These are phyloP conservation scores for Drosophila murphyi DNA, from an alignment of 1,140 invertebrate species.

Conservation along the genomic window DNA sequence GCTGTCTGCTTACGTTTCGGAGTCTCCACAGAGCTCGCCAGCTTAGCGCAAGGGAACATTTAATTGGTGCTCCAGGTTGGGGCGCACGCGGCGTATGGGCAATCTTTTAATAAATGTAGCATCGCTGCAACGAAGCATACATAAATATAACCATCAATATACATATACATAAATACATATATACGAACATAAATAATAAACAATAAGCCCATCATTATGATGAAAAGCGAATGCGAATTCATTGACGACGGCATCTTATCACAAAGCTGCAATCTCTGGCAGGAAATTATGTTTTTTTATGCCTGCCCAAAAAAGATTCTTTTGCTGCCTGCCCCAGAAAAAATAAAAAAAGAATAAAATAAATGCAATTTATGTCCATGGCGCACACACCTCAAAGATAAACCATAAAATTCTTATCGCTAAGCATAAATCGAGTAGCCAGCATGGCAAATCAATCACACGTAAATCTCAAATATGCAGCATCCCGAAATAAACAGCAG, in stretches of 20 bases:
- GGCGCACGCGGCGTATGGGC: slow-evolving; percentile 60
- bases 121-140: slow-evolving; percentile 16
- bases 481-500: slow-evolving; percentile 26
- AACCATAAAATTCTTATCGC: slow-evolving; percentile 76
- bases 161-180: not conserved
- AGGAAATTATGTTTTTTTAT: slow-evolving; percentile 78
- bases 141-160: slow-evolving; percentile 24
- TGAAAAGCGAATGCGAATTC: slow-evolving; percentile 45
- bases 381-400: slow-evolving; percentile 70
- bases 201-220: slow-evolving; percentile 78
- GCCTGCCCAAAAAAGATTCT: slow-evolving; percentile 16
- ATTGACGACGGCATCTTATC: slow-evolving; percentile 58
- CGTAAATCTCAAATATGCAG: slow-evolving; percentile 58
- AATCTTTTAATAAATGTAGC: slow-evolving; percentile 55
- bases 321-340: slow-evolving; percentile 1
- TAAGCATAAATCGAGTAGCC: slow-evolving; percentile 64
- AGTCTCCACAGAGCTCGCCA: slow-evolving; percentile 20
- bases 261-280: slow-evolving; percentile 63
- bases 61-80: slow-evolving; percentile 67
- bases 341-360: slow-evolving; percentile 1
- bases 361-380: slow-evolving; percentile 51
- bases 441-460: slow-evolving; percentile 68
- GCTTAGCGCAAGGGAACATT: slow-evolving; percentile 49
- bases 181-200: slow-evolving; percentile 56
- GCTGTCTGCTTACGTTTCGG: slow-evolving; percentile 50